Evolutionary conservation across 2,888 invertebrate genomes (phyloP).

Genomic region (Standfussiana lucernea): DNA sequence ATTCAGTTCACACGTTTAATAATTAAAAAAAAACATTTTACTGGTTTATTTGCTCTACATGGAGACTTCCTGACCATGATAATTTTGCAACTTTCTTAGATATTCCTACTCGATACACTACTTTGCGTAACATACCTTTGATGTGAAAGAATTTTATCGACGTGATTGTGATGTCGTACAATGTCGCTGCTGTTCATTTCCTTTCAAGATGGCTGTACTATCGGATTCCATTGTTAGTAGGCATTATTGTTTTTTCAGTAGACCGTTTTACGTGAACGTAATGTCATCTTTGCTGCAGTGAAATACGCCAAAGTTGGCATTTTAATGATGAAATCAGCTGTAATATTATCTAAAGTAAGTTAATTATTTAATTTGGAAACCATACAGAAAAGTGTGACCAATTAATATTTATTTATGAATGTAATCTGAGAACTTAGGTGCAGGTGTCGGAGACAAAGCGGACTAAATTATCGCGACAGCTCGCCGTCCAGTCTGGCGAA

Average conservation of each 20-base stretch:
- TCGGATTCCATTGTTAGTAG: conserved; percentile 17
- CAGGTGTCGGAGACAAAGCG: conserved; percentile 60
- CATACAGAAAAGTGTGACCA: conserved; percentile 37
- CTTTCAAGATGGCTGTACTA: conserved; percentile 17
- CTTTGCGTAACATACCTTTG: conserved; percentile 38
- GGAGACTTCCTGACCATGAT: conserved; percentile 26
- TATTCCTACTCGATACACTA: conserved; percentile 34
- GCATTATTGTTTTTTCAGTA: not conserved
- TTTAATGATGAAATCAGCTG: conserved; percentile 8
- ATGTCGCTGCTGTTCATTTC: conserved; percentile 26
- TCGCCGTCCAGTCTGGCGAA: conserved; percentile 57
- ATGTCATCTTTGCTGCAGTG: not conserved
- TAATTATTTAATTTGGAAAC: conserved; percentile 19
- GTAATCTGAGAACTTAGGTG: conserved; percentile 64
- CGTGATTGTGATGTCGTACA: conserved; percentile 24
- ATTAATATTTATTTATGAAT: conserved; percentile 58
- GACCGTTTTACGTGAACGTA: not conserved
- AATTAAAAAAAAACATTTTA: conserved; percentile 52
- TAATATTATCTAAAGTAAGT: not conserved
- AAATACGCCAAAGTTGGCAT: not conserved
- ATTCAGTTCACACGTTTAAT: conserved; percentile 74
- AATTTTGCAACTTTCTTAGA: conserved; percentile 47
- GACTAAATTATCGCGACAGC: conserved; percentile 17
- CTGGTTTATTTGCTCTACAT: conserved; percentile 47
- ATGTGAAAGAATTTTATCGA: conserved; percentile 40